These are phyloP conservation scores for Colistium nudipinnis DNA, from an alignment of 2,113 vertebrate genomes.

Conservation along the genomic window DNA sequence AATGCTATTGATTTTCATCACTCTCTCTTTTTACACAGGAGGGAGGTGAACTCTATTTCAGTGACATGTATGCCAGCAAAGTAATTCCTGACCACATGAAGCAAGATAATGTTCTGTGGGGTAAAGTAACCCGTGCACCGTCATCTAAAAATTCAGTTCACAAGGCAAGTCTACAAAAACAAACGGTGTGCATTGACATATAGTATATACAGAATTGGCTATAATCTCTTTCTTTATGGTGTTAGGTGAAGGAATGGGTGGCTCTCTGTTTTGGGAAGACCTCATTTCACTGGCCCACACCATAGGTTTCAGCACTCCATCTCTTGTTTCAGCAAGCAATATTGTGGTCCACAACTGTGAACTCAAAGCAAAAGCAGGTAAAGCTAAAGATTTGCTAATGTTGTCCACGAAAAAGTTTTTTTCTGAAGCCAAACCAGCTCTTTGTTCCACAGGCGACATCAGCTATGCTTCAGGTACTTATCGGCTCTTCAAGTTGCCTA, in stretches of 20 bases:
- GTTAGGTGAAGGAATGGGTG: constrained; percentile 79
- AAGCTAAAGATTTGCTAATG: background rate
- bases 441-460: constrained; percentile 66
- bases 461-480: constrained; percentile 78
- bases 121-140: constrained; percentile 39
- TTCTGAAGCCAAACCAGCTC: background rate
- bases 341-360: constrained; percentile 73
- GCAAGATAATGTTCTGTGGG: constrained; percentile 77
- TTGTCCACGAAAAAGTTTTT: too few species aligned
- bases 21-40: constrained; percentile 69
- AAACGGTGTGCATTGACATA: background rate
- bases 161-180: background rate
- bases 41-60: constrained; percentile 80
- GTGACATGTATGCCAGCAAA: constrained; percentile 81
- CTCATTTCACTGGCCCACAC: constrained; percentile 70
- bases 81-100: constrained; percentile 76
- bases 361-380: constrained; percentile 78
- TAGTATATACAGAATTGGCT: background rate
- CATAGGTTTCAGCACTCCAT: constrained; percentile 75
- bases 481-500: constrained; percentile 77
- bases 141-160: background rate
- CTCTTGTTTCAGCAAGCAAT: constrained; percentile 68
- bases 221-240: background rate
- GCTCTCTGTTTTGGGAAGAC: constrained; percentile 76
- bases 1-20: background rate